Conservation (phyloP, 1,140 invertebrate genomes). For the Rhopalosiphum maidis region DNA sequence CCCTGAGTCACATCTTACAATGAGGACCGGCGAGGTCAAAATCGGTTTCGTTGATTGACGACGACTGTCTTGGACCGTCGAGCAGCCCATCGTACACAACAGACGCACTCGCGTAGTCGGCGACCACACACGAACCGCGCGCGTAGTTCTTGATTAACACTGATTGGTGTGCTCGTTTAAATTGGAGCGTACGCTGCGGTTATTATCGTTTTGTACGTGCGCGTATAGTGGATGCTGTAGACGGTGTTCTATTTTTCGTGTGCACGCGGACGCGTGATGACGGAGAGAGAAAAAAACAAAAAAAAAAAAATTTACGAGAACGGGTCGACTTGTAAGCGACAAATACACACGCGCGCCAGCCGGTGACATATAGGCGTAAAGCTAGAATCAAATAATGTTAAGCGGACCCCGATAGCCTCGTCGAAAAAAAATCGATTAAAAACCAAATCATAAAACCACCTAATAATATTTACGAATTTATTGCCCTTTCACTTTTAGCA, state of each 20-base stretch:
- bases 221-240: not conserved
- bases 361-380: not conserved
- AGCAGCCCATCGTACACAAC: not conserved
- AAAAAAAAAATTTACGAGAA: not conserved
- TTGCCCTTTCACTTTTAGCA: too few species aligned
- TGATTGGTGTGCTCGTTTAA: constrained; percentile 8
- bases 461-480: too few species aligned
- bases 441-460: not conserved
- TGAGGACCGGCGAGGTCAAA: constrained; percentile 1
- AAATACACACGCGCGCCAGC: not conserved
- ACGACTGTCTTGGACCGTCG: not conserved
- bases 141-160: constrained; percentile 18
- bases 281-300: not conserved
- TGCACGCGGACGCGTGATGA: too few species aligned
- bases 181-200: not conserved
- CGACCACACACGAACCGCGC: not conserved
- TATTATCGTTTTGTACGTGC: not conserved
- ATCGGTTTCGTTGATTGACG: constrained; percentile 33
- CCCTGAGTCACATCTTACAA: not conserved
- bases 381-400: not conserved
- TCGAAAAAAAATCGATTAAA: not conserved
- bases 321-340: not conserved
- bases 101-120: not conserved
- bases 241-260: not conserved
- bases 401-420: not conserved